Base-by-base conservation (phyloP, 2,113 vertebrate genomes). In the Poeciliopsis prolifica region DNA sequence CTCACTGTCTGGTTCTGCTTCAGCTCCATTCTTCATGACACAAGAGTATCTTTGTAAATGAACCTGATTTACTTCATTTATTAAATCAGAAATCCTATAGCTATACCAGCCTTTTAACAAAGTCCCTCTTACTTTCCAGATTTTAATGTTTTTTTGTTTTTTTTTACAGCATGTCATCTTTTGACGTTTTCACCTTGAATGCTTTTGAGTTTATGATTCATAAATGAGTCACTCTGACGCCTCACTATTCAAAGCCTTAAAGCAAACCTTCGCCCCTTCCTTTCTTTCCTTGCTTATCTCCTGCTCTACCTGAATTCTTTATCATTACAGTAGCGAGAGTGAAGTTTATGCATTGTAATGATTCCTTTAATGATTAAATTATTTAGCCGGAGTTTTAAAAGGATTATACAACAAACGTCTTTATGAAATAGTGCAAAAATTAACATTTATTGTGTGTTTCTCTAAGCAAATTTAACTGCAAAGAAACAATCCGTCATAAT, bases 281-380 rank as follows among this genome's bases (percentile, higher is more conserved):
- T 74, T 64, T 75, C 68, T 62, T 67, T 75, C 61, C 70, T 71
- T 26, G 42, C 60, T 70, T 9, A 1, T 58, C 74, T 76, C 74
- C 75, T 74, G 75, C 68, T 80, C 68, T 67, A 48, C 48, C 42
- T 67, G 28, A 74, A 0, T 13, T 63, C 72, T 31, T 74, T 48
- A 58, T 63, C 1, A 37, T 60, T 3, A 28, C 3, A 19, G 42
- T 44, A 3, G 42, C 14, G 33, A 35, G 33, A 35, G 33, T 9
- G 11, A 37, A 44, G 42, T 4, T 44, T 44, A 15, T 17, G 15
- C 3, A 17, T 17, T 15, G 17, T 17, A 19, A 48, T 48, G 5
- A 17, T 4, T 44, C 14, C 14, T 44, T 44, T 4, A 44, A 44
- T 44, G 1, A 44, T 15, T 17, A 17, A 44, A 44, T 17, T 0